phyloP scores from a whole-genome alignment of 2,113 vertebrate genomes.

The Neodontobutis hainanensis region DNA sequence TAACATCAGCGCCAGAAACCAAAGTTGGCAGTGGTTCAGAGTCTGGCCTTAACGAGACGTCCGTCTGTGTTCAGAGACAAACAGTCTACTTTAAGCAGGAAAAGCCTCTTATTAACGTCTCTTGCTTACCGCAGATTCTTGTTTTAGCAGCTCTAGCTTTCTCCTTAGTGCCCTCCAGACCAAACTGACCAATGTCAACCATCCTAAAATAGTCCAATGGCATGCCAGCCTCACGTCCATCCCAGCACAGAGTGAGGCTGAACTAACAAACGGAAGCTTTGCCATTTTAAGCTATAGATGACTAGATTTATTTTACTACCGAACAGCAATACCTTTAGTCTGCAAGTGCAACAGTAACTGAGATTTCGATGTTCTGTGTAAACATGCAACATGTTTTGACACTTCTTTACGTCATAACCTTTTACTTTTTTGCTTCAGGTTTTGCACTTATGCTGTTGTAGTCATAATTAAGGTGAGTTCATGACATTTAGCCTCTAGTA shows the following conservation, averaged over 20 bases:
- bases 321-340: too few relatives aligned
- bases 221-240: background rate
- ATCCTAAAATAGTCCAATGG: slow-evolving; percentile 24
- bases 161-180: slow-evolving; percentile 44
- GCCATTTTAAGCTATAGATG: background rate
- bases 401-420: background rate
- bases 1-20: slow-evolving; percentile 29
- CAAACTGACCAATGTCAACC: slow-evolving; percentile 53
- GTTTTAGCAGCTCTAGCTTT: background rate
- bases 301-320: background rate
- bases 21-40: slow-evolving; percentile 54
- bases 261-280: background rate
- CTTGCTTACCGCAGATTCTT: accelerated
- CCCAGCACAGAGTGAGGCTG: background rate
- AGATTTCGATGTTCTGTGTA: too few relatives aligned
- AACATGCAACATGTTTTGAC: too few relatives aligned
- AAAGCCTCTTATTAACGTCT: background rate
- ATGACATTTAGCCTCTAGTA: background rate
- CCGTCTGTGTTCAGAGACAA: background rate
- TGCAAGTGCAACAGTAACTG: too few relatives aligned
- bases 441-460: slow-evolving; percentile 5
- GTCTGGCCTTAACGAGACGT: slow-evolving; percentile 14
- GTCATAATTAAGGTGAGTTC: slow-evolving; percentile 14
- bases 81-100: background rate
- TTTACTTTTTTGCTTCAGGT: background rate